Evolutionary conservation across 2,888 invertebrate species (phyloP), one percentile per base, ranked within the genome.

Genomic region (Elegia similella): DNA sequence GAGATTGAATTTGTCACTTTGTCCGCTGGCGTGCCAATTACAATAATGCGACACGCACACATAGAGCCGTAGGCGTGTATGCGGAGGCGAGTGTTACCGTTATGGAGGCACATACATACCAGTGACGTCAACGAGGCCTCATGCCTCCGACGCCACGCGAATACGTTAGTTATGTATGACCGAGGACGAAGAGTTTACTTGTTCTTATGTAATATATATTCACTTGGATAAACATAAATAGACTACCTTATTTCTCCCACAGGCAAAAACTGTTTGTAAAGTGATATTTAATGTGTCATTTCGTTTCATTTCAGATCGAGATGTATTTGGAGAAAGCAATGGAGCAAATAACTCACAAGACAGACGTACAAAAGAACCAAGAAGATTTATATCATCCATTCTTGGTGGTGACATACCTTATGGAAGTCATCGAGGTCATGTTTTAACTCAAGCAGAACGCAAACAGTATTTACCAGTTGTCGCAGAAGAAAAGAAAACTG

Each of bases 361-460:
- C 34, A 80, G 84, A 67, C 80, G 80, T 42, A 79, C 80, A 61
- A 89, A 89, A 78, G 93, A 92, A 84, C 92, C 91, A 48, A 82
- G 92, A 72, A 92, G 95, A 64, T 96, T 96, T 76, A 95, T 95
- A 62, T 96, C 96, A 17, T 96, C 96, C 16, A 95, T 96, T 71
- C 92, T 96, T 32, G 96, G 96, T 30, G 96, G 96, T 16, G 95
- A 96, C 72, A 93, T 95, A 46, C 96, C 96, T 5, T 96, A 96
- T 69, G 96, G 96, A n/a, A 95, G 95, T 70, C 91, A 90, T 62
- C 92, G 95, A 70, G 94, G 95, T 48, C 95, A 95, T 77, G 95
- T 96, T 2, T 88, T 96, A n/a, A 96, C 96, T 50, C 93, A 95
- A 73, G 96, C 96, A 16, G 96, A 96, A 84, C 93, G 96, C 64